Base-by-base conservation (phyloP, 1,140 invertebrate genomes). In the Araneus ventricosus region DNA sequence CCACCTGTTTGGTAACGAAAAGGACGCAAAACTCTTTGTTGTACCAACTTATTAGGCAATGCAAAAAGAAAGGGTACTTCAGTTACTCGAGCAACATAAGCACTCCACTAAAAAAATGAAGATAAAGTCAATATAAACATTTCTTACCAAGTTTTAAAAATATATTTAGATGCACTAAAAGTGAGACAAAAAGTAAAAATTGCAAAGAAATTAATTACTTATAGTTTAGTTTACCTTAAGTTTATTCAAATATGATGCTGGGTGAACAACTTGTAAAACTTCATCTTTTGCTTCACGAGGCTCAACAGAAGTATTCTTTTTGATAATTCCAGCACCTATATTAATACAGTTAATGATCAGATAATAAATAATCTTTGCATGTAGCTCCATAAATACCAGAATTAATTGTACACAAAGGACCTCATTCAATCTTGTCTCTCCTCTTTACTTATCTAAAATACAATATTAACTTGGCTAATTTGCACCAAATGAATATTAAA, bases 1-100 rank as follows among this genome's bases (percentile, higher is more conserved):
- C 98, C 98, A 37, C 97, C 97, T 27, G 97, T 97, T 95, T 98
- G 98, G 94, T 96, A 97, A 88, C 97, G 97, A 94, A 96, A 95
- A 27, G 97, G 97, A 87, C 96, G 96, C 70, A 98, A 95, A 94
- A 98, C 97, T 91, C 97, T 96, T 94, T 95, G 96, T 95, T 98
- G 97, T n/a, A 98, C 96, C 93, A 98, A 95, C 89, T 96, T 96
- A 95, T 98, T 98, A 79, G 98, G 98, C 85, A 98, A 95, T 85
- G 97, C 96, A n/a, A 97, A 96, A 37, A 98, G 95, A 2, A 96
- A 95, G 37, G 97, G 96, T 1, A 98, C 96, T 95, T 98, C 98
- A 30, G 97, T 97, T 93, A 98, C 98, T 90, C 96, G 95, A 20
- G 98, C 98, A 41, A 98, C 97, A 95, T 96, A 97, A 34, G 96